These are phyloP conservation scores for Drosophila lacteicornis DNA, from an alignment of 1,140 invertebrate species.

Conservation along the genomic window DNA sequence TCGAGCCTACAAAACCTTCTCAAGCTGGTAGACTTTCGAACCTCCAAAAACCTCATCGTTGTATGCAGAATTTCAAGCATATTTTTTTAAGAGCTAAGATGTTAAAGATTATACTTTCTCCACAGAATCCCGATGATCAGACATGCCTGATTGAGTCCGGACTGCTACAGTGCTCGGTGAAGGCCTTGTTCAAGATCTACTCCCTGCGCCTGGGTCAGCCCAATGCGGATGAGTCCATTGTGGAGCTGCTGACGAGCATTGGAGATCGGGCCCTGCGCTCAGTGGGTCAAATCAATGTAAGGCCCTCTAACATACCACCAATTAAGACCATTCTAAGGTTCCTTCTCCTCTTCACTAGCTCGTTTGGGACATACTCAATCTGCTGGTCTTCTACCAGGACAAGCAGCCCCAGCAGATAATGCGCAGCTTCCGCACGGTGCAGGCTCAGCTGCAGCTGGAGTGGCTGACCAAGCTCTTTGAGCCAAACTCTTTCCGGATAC, in stretches of 20 bases:
- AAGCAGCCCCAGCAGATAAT: conserved; percentile 67
- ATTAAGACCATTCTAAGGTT: neutral
- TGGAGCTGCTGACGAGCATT: conserved; percentile 85
- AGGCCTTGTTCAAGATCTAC: conserved; percentile 81
- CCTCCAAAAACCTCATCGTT: too few species aligned
- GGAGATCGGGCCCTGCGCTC: conserved; percentile 86
- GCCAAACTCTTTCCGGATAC: conserved; percentile 48
- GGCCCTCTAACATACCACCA: neutral
- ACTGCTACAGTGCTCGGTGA: conserved; percentile 72
- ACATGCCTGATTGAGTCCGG: conserved; percentile 65
- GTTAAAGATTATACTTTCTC: too few species aligned
- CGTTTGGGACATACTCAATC: conserved; percentile 81
- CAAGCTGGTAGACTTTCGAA: too few species aligned
- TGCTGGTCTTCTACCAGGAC: conserved; percentile 76
- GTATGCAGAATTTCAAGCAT: too few species aligned
- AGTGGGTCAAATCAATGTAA: conserved; percentile 85
- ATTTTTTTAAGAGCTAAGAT: too few species aligned
- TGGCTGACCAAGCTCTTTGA: conserved; percentile 79
- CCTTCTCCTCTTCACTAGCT: conserved; percentile 32
- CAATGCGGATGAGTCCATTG: conserved; percentile 76
- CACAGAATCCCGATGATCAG: conserved; percentile 56
- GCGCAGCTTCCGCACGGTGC: conserved; percentile 70
- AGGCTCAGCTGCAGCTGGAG: conserved; percentile 68
- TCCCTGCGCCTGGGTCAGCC: conserved; percentile 54
- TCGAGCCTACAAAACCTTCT: too few species aligned